phyloP scores from a whole-genome alignment of 1,140 invertebrate species.

The Aphaenogaster floridana region DNA sequence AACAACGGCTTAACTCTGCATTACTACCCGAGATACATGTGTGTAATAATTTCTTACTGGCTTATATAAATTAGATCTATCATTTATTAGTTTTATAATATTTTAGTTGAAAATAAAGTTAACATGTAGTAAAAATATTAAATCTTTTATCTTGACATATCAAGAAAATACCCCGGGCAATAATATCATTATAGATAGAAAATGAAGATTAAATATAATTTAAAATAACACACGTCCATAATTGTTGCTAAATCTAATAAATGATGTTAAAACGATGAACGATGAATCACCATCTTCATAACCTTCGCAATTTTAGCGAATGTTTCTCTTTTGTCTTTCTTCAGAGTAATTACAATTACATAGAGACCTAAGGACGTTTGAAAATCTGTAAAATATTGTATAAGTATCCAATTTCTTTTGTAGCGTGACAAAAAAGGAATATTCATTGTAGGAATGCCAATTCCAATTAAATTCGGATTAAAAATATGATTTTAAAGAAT shows the following conservation, averaged over 20 bases:
- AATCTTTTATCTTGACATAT: neutral
- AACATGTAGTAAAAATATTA: neutral
- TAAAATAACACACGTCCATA: neutral
- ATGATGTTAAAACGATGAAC: neutral
- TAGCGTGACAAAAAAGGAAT: neutral
- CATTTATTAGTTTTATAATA: neutral
- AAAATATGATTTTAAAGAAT: slow-evolving; percentile 14
- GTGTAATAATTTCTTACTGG: neutral
- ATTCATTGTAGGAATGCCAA: neutral
- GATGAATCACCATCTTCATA: neutral
- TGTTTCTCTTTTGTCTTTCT: slow-evolving; percentile 11
- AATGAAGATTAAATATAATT: neutral
- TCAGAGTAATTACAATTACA: neutral
- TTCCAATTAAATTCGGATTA: neutral
- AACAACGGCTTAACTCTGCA: neutral
- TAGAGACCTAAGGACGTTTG: slow-evolving; percentile 6
- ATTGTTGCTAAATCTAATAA: slow-evolving; percentile 14
- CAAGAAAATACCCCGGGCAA: neutral
- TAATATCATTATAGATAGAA: neutral
- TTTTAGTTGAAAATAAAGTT: neutral
- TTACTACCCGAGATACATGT: neutral
- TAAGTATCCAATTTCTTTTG: neutral
- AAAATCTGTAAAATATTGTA: neutral
- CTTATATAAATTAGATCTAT: neutral
- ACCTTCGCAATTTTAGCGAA: neutral